Base-by-base conservation (phyloP, 2,888 invertebrate species). In the Euspilapteryx auroguttella region DNA sequence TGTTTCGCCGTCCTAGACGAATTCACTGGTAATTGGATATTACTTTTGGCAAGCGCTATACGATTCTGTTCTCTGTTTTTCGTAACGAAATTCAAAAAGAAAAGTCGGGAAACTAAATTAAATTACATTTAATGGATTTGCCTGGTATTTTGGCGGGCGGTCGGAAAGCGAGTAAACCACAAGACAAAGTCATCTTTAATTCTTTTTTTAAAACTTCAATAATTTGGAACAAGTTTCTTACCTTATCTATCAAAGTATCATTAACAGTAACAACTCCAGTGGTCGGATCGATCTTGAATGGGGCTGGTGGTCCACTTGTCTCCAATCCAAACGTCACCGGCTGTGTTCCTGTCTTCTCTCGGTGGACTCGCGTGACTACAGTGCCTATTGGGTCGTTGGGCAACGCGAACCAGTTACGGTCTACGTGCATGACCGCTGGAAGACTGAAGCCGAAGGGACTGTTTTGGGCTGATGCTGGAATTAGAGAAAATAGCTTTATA, bases 211-310 rank as follows among this genome's bases (percentile, higher is more conserved):
- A n/a, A n/a, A n/a, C n/a, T n/a, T n/a, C n/a, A n/a, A n/a, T n/a
- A n/a, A n/a, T n/a, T n/a, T n/a, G n/a, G n/a, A n/a, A n/a, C n/a
- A n/a, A n/a, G n/a, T n/a, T n/a, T n/a, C 79, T 80, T 71, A 92
- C 92, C 77, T 85, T 80, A 49, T 87, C 87, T 42, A 62, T 58
- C 17, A 93, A 75, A 1, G 89, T 86, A 47, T 90, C 86, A 45
- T 90, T 91, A 27, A 92, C 79, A 42, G 82, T 86, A 28, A 93
- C 87, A 4, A 83, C 82, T 15, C 93, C 93, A 1, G 86, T 86
- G 3, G 66, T 63, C 21, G 82, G 79, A 55, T 93, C 82, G 34
- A 94, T 91, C 24, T 78, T 63, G 52, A 93, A 93, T 1, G 91
- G 91, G 12, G 86, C 69, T 3, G 80, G 79, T 0, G 68, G 61